Conservation (phyloP, 1,140 invertebrate genomes). For the Rhopalosiphum padi region DNA sequence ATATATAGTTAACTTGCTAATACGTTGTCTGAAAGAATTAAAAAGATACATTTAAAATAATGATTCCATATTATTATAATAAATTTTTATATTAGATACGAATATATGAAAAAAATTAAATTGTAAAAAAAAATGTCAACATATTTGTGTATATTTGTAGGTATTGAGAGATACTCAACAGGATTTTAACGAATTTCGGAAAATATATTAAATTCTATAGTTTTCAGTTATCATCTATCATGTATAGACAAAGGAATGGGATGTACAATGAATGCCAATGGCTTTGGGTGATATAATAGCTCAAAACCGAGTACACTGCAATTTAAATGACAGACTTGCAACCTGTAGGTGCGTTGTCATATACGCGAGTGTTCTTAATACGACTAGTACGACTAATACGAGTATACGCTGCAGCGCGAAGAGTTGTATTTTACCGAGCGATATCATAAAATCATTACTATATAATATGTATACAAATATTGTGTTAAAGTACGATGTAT, state of each 20-base stretch:
- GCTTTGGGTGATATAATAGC: neutral
- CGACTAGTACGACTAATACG: too few species aligned
- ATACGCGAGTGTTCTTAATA: neutral
- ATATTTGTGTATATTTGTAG: neutral
- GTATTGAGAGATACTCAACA: neutral
- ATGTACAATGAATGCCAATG: neutral
- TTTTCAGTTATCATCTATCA: neutral
- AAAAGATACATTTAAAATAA: too few species aligned
- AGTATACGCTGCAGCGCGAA: neutral
- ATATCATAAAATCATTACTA: neutral
- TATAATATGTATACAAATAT: neutral
- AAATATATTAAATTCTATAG: neutral
- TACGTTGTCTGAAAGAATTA: too few species aligned
- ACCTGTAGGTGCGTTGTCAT: neutral
- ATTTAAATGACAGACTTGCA: neutral
- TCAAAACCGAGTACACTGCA: neutral
- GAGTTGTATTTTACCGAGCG: neutral
- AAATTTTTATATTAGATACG: too few species aligned
- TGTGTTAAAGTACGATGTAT: neutral
- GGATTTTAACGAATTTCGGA: neutral
- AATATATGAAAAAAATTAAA: too few species aligned
- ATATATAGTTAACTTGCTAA: too few species aligned
- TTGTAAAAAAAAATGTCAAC: too few species aligned
- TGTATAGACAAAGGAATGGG: neutral
- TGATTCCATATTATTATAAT: too few species aligned